phyloP scores from a whole-genome alignment of 2,113 vertebrate species.

The Ibidorhyncha struthersii region DNA sequence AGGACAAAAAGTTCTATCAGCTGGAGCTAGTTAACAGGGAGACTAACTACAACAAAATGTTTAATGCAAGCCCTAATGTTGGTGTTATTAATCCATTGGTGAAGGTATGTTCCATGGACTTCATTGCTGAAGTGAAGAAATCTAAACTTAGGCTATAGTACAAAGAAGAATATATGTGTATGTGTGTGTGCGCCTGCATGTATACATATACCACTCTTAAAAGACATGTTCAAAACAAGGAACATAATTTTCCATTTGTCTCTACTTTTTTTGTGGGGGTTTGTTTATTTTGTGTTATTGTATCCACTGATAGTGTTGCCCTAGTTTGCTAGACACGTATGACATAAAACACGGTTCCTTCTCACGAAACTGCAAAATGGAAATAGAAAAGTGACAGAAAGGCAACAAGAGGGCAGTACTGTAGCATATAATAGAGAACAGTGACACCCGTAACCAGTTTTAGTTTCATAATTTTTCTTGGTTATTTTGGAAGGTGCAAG shows the following conservation, averaged over 20 bases:
- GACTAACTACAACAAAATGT: slow-evolving; percentile 99
- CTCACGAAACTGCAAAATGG: not conserved
- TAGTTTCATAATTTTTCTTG: not conserved
- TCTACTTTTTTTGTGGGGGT: not conserved
- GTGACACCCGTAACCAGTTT: not conserved
- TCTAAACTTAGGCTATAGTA: not conserved
- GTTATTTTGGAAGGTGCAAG: not conserved
- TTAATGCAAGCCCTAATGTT: slow-evolving; percentile 96
- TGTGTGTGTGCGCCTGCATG: not conserved
- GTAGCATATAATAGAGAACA: not conserved
- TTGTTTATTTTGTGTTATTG: slow-evolving; percentile 9
- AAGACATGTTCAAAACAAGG: not conserved
- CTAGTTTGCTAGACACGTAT: not conserved
- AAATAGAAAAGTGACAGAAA: not conserved
- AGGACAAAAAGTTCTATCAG: slow-evolving; percentile 99
- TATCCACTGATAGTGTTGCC: not conserved
- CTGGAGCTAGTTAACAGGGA: slow-evolving; percentile 98
- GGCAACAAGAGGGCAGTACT: not conserved
- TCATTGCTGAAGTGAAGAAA: slow-evolving; percentile 54
- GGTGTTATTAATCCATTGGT: slow-evolving; percentile 98
- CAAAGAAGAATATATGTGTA: not conserved
- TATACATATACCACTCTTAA: not conserved
- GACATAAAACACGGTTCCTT: not conserved
- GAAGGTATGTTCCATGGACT: slow-evolving; percentile 87
- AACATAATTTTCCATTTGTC: slow-evolving; percentile 26